Percentiles rank a stretch among this genome's conserved stretches.
Conservation (phyloP, 2,888 invertebrate species). For the Blera fallax region DNA sequence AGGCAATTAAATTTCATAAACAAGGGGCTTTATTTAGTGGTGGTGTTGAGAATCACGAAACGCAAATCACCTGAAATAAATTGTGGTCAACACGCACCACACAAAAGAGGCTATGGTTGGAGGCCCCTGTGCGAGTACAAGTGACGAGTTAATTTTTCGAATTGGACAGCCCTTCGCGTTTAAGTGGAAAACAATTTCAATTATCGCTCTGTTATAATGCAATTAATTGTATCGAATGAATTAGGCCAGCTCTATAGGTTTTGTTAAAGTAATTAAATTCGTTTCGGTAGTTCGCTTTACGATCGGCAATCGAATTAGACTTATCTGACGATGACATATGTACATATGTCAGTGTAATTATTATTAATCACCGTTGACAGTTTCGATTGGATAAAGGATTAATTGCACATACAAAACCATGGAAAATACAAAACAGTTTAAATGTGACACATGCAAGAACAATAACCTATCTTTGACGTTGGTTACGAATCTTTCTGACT, state of each 20-base stretch:
- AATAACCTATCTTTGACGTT: no score
- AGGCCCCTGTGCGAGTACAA: neutral
- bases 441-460: no score
- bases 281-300: neutral
- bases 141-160: constrained; percentile 38
- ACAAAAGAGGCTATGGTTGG: constrained; percentile 13
- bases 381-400: no score
- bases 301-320: neutral
- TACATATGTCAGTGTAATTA: neutral
- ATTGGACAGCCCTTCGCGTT: constrained; percentile 3
- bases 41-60: constrained; percentile 49
- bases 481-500: no score
- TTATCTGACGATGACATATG: neutral
- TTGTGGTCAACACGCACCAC: constrained; percentile 48
- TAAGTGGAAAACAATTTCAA: constrained; percentile 43
- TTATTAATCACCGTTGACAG: neutral
- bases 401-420: no score
- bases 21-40: constrained; percentile 10
- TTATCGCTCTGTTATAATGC: constrained; percentile 4
- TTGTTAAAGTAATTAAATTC: constrained; percentile 3
- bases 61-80: constrained; percentile 45
- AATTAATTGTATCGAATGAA: constrained; percentile 31
- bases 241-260: neutral
- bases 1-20: constrained; percentile 60
- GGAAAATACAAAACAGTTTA: no score